Evolutionary conservation across 2,113 vertebrate species (phyloP).

Genomic region (Phoenicopterus ruber): DNA sequence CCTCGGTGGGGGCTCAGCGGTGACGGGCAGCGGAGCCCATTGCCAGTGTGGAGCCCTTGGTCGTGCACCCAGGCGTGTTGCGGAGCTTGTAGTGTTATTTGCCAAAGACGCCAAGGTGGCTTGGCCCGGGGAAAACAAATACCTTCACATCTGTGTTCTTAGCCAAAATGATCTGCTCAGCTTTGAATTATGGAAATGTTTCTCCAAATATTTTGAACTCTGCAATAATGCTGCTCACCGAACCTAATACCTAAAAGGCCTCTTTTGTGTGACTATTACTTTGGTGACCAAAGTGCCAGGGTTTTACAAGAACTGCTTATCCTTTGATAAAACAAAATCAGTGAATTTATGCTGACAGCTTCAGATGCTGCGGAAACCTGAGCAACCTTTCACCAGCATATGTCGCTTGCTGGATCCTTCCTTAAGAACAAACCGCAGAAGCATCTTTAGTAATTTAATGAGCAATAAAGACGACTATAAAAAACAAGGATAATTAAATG

Average conservation of each 20-base stretch:
- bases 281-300: constrained; percentile 36
- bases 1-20: accelerated
- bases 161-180: neutral
- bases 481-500: constrained; percentile 44
- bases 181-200: constrained; percentile 28
- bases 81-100: neutral
- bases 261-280: constrained; percentile 56
- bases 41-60: neutral
- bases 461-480: constrained; percentile 53
- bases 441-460: constrained; percentile 52
- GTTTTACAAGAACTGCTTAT: constrained; percentile 49
- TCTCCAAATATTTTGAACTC: constrained; percentile 36
- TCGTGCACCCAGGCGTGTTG: neutral
- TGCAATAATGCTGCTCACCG: constrained; percentile 13
- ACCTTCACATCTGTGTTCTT: neutral
- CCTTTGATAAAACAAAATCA: constrained; percentile 61
- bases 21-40: accelerated
- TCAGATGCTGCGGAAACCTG: constrained; percentile 50
- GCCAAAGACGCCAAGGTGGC: neutral
- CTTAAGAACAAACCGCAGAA: constrained; percentile 34
- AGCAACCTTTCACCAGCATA: constrained; percentile 28
- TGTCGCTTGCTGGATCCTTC: constrained; percentile 24
- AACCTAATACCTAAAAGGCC: constrained; percentile 10
- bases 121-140: neutral
- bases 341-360: constrained; percentile 54